These are phyloP conservation scores for Astreopora myriophthalma DNA, from an alignment of 64 coral and sea anemone genomes.

Conservation along the genomic window DNA sequence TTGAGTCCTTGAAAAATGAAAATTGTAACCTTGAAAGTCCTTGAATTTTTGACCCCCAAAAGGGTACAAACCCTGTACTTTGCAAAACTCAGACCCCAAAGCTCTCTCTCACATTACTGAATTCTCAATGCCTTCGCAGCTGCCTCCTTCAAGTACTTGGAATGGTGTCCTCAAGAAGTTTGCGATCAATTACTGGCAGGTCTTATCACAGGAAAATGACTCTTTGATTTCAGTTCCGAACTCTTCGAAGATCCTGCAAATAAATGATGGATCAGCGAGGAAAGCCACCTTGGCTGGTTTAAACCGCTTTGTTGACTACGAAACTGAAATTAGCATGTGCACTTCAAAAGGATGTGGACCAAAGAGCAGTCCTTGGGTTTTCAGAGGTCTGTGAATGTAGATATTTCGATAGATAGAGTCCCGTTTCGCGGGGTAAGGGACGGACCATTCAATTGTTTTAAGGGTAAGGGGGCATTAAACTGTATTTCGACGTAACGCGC, in stretches of 20 bases:
- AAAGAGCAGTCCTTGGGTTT: not conserved
- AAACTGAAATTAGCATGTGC: constrained; percentile 27
- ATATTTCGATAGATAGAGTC: no score
- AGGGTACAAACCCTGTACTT: no score
- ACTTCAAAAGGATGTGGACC: constrained; percentile 13
- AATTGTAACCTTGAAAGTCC: no score
- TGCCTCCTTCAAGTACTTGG: not conserved
- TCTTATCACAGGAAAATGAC: not conserved
- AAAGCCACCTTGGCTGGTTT: not conserved
- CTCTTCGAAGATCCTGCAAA: not conserved
- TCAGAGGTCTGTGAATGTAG: not conserved
- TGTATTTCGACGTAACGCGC: no score
- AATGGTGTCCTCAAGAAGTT: constrained; percentile 13
- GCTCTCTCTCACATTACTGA: not conserved
- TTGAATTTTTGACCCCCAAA: no score
- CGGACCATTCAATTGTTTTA: no score
- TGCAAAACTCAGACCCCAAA: no score
- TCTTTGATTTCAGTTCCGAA: not conserved
- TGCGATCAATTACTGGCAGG: not conserved
- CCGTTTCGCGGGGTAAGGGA: no score
- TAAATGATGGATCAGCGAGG: not conserved
- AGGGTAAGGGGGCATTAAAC: no score
- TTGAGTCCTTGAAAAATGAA: no score
- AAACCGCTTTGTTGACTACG: not conserved
- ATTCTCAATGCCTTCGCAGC: not conserved